A percentile compares a stretch with the other conserved stretches of the same genome.
These are phyloP conservation scores for Yponomeuta cagnagella DNA, from an alignment of 2,888 invertebrate genomes.

Conservation along the genomic window DNA sequence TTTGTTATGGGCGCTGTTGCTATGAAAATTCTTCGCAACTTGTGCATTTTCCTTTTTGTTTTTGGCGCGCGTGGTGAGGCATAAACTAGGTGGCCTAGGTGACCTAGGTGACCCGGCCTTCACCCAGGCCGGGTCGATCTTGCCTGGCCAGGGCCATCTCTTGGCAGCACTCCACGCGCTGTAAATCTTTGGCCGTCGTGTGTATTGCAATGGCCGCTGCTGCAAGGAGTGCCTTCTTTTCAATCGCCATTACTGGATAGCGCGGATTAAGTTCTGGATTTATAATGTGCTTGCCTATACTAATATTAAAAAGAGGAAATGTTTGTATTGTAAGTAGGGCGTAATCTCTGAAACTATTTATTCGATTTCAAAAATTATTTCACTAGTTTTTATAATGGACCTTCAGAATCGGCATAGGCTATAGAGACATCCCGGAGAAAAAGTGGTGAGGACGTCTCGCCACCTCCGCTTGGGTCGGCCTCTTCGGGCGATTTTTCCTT, in stretches of 20 bases:
- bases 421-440: too few species aligned
- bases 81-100: background rate
- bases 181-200: background rate
- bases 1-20: background rate
- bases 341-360: too few species aligned
- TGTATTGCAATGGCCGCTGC: background rate
- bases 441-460: too few species aligned
- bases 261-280: background rate
- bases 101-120: constrained; percentile 2
- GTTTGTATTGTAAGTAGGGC: too few species aligned
- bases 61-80: background rate
- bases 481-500: too few species aligned
- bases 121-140: background rate
- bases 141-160: background rate
- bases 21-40: background rate
- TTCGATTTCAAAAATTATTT: too few species aligned
- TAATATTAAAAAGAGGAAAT: too few species aligned
- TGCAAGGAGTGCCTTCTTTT: background rate
- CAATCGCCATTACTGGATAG: background rate
- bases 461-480: too few species aligned
- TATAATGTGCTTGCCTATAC: background rate
- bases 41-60: background rate
- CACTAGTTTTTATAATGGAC: too few species aligned
- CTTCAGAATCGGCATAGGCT: too few species aligned
- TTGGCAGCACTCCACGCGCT: background rate